A percentile compares a stretch with the other conserved stretches of the same genome.
Evolutionary conservation across 1,140 invertebrate species (phyloP).

Genomic region (Drosophila gunungcola): DNA sequence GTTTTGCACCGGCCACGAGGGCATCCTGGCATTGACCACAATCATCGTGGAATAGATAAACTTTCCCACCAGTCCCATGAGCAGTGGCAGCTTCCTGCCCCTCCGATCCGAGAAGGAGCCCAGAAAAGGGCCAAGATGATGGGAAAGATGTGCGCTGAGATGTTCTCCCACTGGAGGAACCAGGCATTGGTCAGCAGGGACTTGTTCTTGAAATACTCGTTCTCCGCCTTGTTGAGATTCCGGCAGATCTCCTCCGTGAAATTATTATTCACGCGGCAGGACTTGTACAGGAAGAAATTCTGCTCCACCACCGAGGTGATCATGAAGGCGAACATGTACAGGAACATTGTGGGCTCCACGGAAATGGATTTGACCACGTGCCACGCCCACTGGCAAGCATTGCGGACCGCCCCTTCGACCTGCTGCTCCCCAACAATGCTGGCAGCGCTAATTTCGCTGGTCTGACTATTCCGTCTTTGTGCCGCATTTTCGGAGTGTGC

Average conservation of each 20-base stretch:
- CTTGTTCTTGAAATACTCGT: conserved; percentile 86
- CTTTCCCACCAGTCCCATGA: conserved; percentile 90
- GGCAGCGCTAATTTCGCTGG: conserved; percentile 20
- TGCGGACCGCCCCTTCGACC: not conserved
- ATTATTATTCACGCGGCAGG: conserved; percentile 89
- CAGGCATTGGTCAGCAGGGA: conserved; percentile 89
- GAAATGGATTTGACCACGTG: conserved; percentile 84
- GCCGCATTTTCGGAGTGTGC: conserved; percentile 28
- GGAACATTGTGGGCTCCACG: conserved; percentile 91
- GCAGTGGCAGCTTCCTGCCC: conserved; percentile 87
- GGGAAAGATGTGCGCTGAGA: conserved; percentile 89
- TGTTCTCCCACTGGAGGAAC: conserved; percentile 91
- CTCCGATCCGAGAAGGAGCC: conserved; percentile 91
- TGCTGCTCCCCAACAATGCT: conserved; percentile 5
- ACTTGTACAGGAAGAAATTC: conserved; percentile 90
- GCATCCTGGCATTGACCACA: conserved; percentile 88
- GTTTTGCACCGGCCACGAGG: conserved; percentile 89
- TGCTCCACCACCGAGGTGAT: conserved; percentile 91
- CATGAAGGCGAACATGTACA: conserved; percentile 93
- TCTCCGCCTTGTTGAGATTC: conserved; percentile 85
- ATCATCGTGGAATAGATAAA: conserved; percentile 90
- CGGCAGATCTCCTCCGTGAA: conserved; percentile 88
- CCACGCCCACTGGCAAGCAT: conserved; percentile 27
- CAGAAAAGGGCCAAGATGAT: conserved; percentile 91
- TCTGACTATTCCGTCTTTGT: conserved; percentile 33